Evolutionary conservation across 2,113 vertebrate genomes (phyloP).

Genomic region (Corythoichthys haematopterus): DNA sequence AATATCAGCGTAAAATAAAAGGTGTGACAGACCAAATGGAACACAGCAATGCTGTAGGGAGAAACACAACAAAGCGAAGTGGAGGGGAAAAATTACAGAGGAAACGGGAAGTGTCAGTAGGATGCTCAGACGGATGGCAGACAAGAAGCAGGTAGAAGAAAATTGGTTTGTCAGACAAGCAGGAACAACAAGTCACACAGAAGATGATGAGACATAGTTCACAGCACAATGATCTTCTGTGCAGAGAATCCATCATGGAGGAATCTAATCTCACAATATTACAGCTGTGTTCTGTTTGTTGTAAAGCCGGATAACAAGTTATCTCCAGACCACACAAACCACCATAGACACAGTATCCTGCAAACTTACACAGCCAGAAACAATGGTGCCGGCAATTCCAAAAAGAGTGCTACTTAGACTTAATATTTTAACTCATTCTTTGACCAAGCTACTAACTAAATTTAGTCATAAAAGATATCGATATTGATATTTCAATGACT

Average conservation of each 20-base stretch:
- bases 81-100: neutral
- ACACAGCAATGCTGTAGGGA: neutral
- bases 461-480: too few species aligned
- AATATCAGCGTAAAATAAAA: conserved; percentile 11
- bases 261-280: conserved; percentile 47
- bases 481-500: too few species aligned
- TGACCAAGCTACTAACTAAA: too few species aligned
- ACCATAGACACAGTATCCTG: conserved; percentile 5
- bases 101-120: neutral
- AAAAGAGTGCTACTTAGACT: too few species aligned
- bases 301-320: conserved; percentile 35
- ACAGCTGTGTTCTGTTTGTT: conserved; percentile 21
- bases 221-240: conserved; percentile 10
- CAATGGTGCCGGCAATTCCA: too few species aligned
- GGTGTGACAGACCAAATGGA: neutral
- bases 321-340: conserved; percentile 19
- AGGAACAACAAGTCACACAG: neutral
- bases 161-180: conserved; percentile 13
- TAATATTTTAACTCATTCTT: too few species aligned
- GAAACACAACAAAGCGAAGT: conserved; percentile 3
- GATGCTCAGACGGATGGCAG: conserved; percentile 2
- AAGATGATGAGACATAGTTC: neutral
- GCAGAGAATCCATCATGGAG: conserved; percentile 42
- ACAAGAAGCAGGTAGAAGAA: conserved; percentile 28
- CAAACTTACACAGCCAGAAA: conserved; percentile 8